phyloP scores from a whole-genome alignment of 2,888 invertebrate genomes.

The Eilema sororculum region DNA sequence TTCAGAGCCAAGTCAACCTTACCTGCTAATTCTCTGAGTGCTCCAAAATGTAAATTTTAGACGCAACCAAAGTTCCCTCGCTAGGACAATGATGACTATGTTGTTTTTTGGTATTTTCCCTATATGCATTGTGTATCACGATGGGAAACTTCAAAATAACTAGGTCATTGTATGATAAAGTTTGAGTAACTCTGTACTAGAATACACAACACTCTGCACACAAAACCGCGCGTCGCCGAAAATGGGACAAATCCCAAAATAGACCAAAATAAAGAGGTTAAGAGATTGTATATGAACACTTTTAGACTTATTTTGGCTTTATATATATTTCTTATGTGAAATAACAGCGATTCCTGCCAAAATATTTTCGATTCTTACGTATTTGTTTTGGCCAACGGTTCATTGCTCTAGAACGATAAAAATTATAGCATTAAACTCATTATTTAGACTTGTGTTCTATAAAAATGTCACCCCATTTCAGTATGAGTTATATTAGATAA shows the following conservation, averaged over 20 bases:
- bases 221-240: neutral
- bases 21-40: no score
- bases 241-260: neutral
- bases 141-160: neutral
- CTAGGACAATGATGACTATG: no score
- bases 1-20: no score
- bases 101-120: no score
- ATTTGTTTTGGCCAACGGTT: slow-evolving; percentile 13
- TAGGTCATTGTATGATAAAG: neutral
- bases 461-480: slow-evolving; percentile 27
- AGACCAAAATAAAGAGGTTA: neutral
- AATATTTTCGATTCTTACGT: neutral
- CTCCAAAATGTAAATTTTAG: no score
- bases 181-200: neutral
- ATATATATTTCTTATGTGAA: neutral
- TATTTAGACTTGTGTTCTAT: slow-evolving; percentile 16
- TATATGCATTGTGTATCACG: no score
- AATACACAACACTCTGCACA: neutral
- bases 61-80: no score
- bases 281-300: neutral
- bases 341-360: neutral
- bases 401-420: slow-evolving; percentile 30
- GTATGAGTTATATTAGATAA: slow-evolving; percentile 42
- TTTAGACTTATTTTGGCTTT: slow-evolving; percentile 6
- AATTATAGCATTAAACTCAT: slow-evolving; percentile 32